These are phyloP conservation scores for Miichthys miiuy DNA, from an alignment of 2,797 vertebrate species.

Conservation along the genomic window DNA sequence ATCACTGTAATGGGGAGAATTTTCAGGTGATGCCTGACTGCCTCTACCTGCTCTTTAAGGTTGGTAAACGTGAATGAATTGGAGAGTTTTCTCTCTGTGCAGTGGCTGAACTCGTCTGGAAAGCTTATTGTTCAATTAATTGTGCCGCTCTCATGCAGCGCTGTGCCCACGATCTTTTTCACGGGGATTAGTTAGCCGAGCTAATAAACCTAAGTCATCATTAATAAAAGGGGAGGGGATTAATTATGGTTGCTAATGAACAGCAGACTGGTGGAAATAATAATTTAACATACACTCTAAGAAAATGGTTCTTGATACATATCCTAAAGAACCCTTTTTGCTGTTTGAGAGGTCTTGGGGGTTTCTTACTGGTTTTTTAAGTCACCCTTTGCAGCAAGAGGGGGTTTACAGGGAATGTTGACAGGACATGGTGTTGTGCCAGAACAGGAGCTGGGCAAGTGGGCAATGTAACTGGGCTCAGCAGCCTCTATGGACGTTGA, in stretches of 20 bases:
- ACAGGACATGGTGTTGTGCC: no score
- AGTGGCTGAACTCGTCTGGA: neutral
- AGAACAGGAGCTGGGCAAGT: no score
- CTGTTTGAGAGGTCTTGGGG: no score
- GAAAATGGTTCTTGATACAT: no score
- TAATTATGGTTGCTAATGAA: constrained; percentile 23
- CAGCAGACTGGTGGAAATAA: neutral
- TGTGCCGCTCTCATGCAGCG: neutral
- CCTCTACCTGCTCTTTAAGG: constrained; percentile 9
- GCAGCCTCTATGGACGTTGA: no score
- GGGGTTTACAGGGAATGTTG: no score
- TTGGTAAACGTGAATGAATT: constrained; percentile 20
- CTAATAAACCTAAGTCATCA: neutral
- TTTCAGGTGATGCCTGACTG: constrained; percentile 3
- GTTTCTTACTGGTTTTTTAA: no score
- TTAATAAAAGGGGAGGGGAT: neutral
- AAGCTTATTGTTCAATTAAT: neutral
- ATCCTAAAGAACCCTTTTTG: no score
- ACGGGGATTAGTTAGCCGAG: constrained; percentile 12
- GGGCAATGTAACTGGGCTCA: no score
- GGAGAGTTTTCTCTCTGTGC: neutral
- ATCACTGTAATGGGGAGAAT: constrained; percentile 17
- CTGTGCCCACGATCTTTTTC: neutral
- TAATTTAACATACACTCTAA: no score
- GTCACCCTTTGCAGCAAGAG: no score